Conservation (phyloP, 2,113 vertebrate species). For the Dromaius novaehollandiae region DNA sequence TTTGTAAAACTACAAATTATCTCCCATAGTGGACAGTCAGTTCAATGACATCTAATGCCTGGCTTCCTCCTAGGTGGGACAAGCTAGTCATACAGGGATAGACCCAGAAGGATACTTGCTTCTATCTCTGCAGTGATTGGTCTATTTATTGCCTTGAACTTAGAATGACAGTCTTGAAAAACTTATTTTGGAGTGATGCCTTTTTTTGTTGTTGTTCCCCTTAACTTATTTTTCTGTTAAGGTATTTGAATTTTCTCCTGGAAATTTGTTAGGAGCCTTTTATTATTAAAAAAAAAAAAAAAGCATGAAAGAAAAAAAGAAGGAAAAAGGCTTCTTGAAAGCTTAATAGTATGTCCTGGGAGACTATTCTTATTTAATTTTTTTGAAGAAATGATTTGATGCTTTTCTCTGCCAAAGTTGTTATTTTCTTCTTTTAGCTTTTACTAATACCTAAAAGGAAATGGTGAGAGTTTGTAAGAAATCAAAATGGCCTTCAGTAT, state of each 20-base stretch:
- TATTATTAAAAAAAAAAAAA: neutral
- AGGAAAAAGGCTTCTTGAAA: neutral
- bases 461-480: neutral
- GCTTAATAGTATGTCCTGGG: constrained; percentile 21
- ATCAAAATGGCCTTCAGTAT: constrained; percentile 39
- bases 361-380: constrained; percentile 39
- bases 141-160: constrained; percentile 56
- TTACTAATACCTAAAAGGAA: neutral
- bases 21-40: neutral
- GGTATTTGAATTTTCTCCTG: constrained; percentile 22
- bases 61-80: neutral
- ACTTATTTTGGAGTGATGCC: neutral
- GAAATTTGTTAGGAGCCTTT: neutral
- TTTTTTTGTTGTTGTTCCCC: neutral
- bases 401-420: constrained; percentile 45
- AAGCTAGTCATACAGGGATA: neutral
- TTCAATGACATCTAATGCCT: neutral
- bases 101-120: neutral
- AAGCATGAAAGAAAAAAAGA: neutral
- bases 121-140: neutral
- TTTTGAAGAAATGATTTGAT: neutral
- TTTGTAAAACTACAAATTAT: neutral
- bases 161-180: constrained; percentile 23
- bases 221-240: constrained; percentile 56
- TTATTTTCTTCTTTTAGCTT: neutral